Evolutionary conservation across 2,797 vertebrate species (phyloP).

Genomic region (Pangasius krempfi): DNA sequence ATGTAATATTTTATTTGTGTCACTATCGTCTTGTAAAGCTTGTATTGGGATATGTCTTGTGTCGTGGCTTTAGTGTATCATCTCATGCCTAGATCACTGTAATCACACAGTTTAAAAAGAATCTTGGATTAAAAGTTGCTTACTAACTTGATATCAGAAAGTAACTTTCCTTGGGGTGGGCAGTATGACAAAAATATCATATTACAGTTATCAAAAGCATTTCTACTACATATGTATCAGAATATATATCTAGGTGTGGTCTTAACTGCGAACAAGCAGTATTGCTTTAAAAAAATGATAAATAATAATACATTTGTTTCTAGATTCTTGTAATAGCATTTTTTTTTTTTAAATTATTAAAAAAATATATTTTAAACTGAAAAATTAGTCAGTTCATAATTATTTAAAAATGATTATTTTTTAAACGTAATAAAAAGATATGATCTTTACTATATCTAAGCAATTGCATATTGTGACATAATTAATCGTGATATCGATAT

Average conservation of each 20-base stretch:
- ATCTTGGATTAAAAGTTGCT: background rate
- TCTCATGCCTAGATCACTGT: background rate
- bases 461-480: background rate
- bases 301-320: no score
- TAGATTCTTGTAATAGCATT: no score
- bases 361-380: no score
- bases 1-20: background rate
- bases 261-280: no score
- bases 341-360: no score
- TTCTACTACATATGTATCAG: no score
- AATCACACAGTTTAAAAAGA: background rate
- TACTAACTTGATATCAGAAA: background rate
- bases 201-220: background rate
- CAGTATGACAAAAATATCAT: background rate
- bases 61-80: background rate
- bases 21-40: background rate
- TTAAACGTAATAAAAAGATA: no score
- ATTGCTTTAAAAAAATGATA: no score
- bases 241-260: no score
- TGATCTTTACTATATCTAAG: background rate
- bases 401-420: no score
- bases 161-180: background rate
- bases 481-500: background rate
- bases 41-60: no score
- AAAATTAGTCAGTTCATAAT: no score